A percentile compares a stretch with the other conserved stretches of the same genome.
These are phyloP conservation scores for Sipha flava DNA, from an alignment of 1,140 invertebrate genomes.

Conservation along the genomic window DNA sequence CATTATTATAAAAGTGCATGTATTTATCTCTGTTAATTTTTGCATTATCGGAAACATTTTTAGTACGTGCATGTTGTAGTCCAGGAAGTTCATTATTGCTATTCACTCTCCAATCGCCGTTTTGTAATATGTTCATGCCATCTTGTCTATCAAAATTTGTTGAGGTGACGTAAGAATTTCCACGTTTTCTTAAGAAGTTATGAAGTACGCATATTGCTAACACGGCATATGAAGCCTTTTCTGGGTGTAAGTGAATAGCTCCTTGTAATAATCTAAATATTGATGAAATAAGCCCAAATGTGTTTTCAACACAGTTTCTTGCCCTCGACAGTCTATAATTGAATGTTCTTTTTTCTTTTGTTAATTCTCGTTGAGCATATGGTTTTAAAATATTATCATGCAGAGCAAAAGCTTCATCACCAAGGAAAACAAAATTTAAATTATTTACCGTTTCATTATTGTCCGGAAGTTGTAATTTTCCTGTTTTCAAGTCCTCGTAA, in stretches of 20 bases:
- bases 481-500: constrained; percentile 34
- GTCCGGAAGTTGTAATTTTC: constrained; percentile 26
- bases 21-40: not conserved
- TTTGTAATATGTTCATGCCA: not conserved
- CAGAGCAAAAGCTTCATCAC: not conserved
- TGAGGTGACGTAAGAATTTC: not conserved
- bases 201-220: constrained; percentile 39
- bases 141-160: not conserved
- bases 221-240: constrained; percentile 40
- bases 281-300: not conserved
- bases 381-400: not conserved
- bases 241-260: not conserved
- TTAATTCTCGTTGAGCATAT: not conserved
- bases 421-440: not conserved
- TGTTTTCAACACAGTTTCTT: not conserved
- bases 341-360: not conserved
- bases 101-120: not conserved
- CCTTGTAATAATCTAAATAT: not conserved
- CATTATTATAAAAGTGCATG: not conserved
- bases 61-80: not conserved
- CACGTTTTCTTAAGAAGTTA: constrained; percentile 36
- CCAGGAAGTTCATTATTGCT: not conserved
- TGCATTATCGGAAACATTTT: not conserved
- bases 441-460: constrained; percentile 36
- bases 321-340: not conserved